Evolutionary conservation across 2,888 invertebrate genomes (phyloP).

Genomic region (Bhutanitis thaidina): DNA sequence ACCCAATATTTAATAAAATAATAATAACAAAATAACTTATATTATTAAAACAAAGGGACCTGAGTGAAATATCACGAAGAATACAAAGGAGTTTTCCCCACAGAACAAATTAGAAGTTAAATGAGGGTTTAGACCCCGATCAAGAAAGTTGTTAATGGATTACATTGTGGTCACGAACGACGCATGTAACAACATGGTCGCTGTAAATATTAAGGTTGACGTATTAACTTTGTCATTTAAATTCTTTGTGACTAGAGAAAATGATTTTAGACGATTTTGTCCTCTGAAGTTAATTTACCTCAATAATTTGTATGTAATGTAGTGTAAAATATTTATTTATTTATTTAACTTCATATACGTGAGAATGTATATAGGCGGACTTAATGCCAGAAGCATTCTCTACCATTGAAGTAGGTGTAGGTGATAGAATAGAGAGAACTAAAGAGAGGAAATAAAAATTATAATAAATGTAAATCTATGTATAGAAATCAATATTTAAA

Average conservation of each 20-base stretch:
- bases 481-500: no score
- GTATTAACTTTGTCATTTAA: conserved; percentile 27
- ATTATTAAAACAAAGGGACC: conserved; percentile 9
- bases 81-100: conserved; percentile 10
- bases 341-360: no score
- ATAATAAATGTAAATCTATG: no score
- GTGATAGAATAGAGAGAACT: no score
- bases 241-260: conserved; percentile 1
- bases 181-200: conserved; percentile 22
- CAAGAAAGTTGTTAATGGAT: conserved; percentile 49
- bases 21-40: neutral
- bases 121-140: conserved; percentile 31
- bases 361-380: no score
- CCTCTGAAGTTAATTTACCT: no score
- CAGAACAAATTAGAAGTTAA: conserved; percentile 24
- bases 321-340: no score
- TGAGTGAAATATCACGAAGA: neutral
- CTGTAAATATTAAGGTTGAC: conserved; percentile 32
- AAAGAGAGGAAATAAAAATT: no score
- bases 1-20: neutral
- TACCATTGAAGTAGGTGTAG: no score
- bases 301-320: no score
- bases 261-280: neutral
- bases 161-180: conserved; percentile 40
- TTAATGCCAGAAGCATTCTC: no score